Evolutionary conservation across 92 coral and sea anemone species (phyloP), one percentile per base, ranked within the genome.

Genomic region (Siderastrea radians): DNA sequence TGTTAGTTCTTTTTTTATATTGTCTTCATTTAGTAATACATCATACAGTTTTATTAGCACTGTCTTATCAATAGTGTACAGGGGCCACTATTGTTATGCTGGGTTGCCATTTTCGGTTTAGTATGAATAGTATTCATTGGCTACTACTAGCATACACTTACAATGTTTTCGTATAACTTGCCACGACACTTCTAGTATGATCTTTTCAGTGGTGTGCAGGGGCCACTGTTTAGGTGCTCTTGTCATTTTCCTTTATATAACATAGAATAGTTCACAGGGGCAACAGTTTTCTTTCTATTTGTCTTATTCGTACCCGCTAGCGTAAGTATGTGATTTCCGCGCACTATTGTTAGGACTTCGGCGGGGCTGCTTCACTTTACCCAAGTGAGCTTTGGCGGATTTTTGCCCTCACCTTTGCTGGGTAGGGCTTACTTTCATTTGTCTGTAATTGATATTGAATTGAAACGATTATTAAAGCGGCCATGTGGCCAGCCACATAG

Each of bases 341-440:
- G 4, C 80, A 75, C 80, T 3, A 75, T 55, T 75, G 51, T 38
- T 75, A 17, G 66, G 80, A 67, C 67, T 75, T 75, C 52, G 80
- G 67, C 43, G 80, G 80, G 80, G 66, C 51, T 75, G 67, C 67
- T 75, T 75, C 80, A 75, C 80, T 75, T 75, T 75, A 75, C 80
- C 80, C 80, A 75, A 75, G 50, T 54, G 77, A 72, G 77, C 77
- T 72, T n/a, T 72, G 77, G 80, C 66, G 67, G 80, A 55, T 55
- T 75, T 75, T 38, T 10, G 80, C 80, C 80, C 67, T 75, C 80
- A 75, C 80, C 80, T 57, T 75, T 75, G 80, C 80, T 75, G 80
- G 10, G 80, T 57, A 43, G 80, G 67, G 80, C 67, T 59, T 55
- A 43, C 26, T 47, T 75, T 55, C 80, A 75, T 75, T 26, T 57